Base-by-base conservation (phyloP, 2,113 vertebrate species). In the Oophaga pumilio region DNA sequence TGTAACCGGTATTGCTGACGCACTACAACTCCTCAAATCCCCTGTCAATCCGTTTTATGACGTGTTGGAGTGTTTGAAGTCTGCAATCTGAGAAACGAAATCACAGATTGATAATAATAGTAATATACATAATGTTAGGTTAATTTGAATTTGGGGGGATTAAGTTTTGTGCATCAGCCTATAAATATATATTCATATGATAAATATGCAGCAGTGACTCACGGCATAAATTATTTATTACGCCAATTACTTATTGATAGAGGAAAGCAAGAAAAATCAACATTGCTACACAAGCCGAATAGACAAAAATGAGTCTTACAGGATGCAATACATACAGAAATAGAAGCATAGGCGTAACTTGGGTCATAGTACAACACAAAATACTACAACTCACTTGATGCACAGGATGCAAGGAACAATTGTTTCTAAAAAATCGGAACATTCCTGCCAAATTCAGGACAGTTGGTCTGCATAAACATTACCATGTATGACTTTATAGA, bases 211-310 rank as follows among this genome's bases (percentile, higher is more conserved):
- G 50, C 28, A 26, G 11, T 57, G 52, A 73, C 66, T 85, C 68
- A 85, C 15, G 7, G 17, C 50, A 57, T 85, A 74, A 57, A 85
- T 85, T 73, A 74, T 85, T 73, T 60, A 60, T 59, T n/a, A 1
- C 10, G 64, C 26, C 13, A 76, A 85, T 77, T 49, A 77, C 83
- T 60, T 85, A 76, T 76, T 74, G 68, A 85, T 85, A 43, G 20
- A 22, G 26, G 15, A 68, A 64, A 26, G 18, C 4, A 62, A 73
- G 62, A 59, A n/a, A 80, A 60, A 26, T 26, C 56, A 50, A 60
- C 8, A 33, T 8, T 59, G 77, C 14, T 49, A 82, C 33, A 68
- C 6, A 82, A 66, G 80, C 80, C 26, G 18, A 28, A 81, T 8
- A 43, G 15, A 82, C 8, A 12, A 56, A 22, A n/a, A 22, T 68